Evolutionary conservation across 2,888 invertebrate species (phyloP), one percentile per base, ranked within the genome.

Genomic region (Phengaris alcon): DNA sequence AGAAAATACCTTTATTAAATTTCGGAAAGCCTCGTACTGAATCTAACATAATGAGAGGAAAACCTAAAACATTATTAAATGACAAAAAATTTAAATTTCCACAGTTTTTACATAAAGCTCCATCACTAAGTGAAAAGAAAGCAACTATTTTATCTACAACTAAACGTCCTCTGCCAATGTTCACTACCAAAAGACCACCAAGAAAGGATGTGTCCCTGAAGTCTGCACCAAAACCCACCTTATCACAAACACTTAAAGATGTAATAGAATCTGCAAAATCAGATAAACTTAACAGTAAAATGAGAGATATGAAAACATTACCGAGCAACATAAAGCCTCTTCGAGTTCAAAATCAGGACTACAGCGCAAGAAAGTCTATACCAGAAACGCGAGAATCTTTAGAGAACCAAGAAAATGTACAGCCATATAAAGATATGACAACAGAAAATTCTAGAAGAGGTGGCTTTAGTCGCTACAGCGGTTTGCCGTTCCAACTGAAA

Each of bases 241-340:
- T 52, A 52, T 35, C 72, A 52, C 54, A 35, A 72, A 12, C 72
- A 6, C 10, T 72, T 72, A 52, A 54, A 72, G 52, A 72, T 22
- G 52, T 35, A 13, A 54, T 72, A 12, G 54, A 54, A 13, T 72
- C 22, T 22, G 52, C 22, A 35, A 35, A 15, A 10, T 22, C 52
- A 22, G 52, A 72, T 35, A 51, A 51, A 72, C 22, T 52, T 7
- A 68, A 68, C 35, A 35, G 12, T 5, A 72, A 54, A 72, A 51
- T 51, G 12, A 52, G 13, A 52, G 72, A 72, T 7, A 52, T 52
- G 52, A 72, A 72, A 52, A 72, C 72, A 35, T 35, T 72, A 72
- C 13, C 72, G 13, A 72, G 72, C 13, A 72, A 52, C 52, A 54
- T 52, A 13, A 52, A 54, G 22, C 52, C 72, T 7, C 6, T 72